phyloP scores from a whole-genome alignment of 2,797 vertebrate species.

The Scolopax rusticola region DNA sequence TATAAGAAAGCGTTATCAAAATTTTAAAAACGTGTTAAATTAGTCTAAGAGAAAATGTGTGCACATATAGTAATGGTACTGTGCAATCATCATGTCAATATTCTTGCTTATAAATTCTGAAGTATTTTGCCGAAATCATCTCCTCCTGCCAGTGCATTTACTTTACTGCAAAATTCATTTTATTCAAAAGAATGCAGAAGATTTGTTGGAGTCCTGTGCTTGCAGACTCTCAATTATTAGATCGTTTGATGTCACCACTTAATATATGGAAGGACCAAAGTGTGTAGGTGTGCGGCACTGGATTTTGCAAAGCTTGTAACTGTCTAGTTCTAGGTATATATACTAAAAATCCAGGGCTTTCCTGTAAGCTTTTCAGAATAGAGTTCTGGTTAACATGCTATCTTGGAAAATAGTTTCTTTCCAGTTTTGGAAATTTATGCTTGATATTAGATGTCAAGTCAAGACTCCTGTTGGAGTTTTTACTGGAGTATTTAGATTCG shows the following conservation, averaged over 20 bases:
- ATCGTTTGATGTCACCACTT: neutral
- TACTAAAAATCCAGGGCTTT: neutral
- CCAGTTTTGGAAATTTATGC: neutral
- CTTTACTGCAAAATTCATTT: neutral
- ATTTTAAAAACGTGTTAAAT: neutral
- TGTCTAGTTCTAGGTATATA: neutral
- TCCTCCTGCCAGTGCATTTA: neutral
- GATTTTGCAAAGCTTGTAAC: neutral
- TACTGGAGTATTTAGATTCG: neutral
- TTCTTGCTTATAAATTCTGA: neutral
- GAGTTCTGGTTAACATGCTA: neutral
- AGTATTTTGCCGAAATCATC: neutral
- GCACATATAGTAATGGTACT: neutral
- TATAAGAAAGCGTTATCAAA: neutral
- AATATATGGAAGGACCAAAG: neutral
- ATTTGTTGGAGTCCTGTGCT: neutral
- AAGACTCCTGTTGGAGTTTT: neutral
- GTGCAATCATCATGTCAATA: neutral
- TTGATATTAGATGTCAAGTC: neutral
- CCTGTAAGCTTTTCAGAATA: neutral
- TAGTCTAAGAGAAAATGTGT: neutral
- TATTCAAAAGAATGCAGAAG: neutral
- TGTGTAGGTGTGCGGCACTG: neutral
- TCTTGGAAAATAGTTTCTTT: neutral
- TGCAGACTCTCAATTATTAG: neutral